Percentiles rank a stretch among this genome's conserved stretches.
These are phyloP conservation scores for Sesamia inferens DNA, from an alignment of 2,888 invertebrate species.

Conservation along the genomic window DNA sequence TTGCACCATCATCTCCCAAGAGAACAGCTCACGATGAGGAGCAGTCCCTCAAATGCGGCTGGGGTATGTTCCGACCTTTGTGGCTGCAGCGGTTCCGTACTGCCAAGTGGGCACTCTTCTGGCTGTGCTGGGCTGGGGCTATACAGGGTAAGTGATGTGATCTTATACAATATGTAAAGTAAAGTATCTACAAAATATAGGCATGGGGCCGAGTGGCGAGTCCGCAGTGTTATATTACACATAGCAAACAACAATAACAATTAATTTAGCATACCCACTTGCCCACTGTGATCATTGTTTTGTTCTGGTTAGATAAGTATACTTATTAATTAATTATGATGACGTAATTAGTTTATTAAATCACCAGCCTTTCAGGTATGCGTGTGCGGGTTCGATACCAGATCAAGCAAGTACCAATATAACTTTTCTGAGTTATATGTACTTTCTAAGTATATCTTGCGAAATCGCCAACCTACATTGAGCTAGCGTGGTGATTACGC, in stretches of 20 bases:
- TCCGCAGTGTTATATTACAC: conserved; percentile 10
- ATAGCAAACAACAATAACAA: conserved; percentile 30
- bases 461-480: too few species aligned
- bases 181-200: not conserved
- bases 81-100: conserved; percentile 93
- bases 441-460: too few species aligned
- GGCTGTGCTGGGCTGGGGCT: conserved; percentile 95
- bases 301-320: not conserved
- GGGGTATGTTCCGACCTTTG: conserved; percentile 91
- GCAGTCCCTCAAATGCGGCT: conserved; percentile 90
- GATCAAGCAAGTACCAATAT: too few species aligned
- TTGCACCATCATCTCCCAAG: conserved; percentile 34
- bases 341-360: not conserved
- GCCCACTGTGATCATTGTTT: conserved; percentile 15
- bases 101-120: conserved; percentile 94
- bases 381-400: too few species aligned
- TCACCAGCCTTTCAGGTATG: too few species aligned
- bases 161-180: too few species aligned
- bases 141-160: conserved; percentile 91
- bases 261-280: not conserved
- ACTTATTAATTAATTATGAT: conserved; percentile 15
- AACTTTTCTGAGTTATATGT: too few species aligned
- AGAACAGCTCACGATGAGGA: conserved; percentile 58
- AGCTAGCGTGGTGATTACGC: too few species aligned
- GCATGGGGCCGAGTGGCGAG: not conserved